phyloP scores from a whole-genome alignment of 2,113 vertebrate species.

The Tautogolabrus adspersus region DNA sequence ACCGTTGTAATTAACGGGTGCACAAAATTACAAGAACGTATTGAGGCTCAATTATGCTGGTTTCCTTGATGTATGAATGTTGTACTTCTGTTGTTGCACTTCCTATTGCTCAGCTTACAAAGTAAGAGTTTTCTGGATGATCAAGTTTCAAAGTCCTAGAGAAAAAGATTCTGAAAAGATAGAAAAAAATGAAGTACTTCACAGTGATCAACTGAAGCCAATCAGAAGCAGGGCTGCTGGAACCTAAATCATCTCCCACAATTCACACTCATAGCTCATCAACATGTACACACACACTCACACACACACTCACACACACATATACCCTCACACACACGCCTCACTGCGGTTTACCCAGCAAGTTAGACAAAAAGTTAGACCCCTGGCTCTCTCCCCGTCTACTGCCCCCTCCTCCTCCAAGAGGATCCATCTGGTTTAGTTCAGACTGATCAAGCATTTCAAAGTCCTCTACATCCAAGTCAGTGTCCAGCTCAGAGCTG shows the following conservation, averaged over 20 bases:
- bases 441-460: conserved; percentile 98
- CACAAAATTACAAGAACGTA: conserved; percentile 25
- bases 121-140: conserved; percentile 51
- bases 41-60: conserved; percentile 69
- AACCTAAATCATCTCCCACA: conserved; percentile 54
- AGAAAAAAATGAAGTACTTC: conserved; percentile 72
- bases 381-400: conserved; percentile 67
- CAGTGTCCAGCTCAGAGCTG: conserved; percentile 95
- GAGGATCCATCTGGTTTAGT: conserved; percentile 94
- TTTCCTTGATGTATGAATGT: conserved; percentile 44
- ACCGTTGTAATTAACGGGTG: conserved; percentile 25
- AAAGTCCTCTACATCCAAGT: conserved; percentile 95
- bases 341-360: conserved; percentile 85
- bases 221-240: conserved; percentile 65
- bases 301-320: conserved; percentile 10
- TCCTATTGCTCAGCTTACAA: conserved; percentile 84
- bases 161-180: conserved; percentile 37
- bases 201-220: conserved; percentile 83
- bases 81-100: conserved; percentile 34
- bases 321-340: conserved; percentile 13
- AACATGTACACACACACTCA: conserved; percentile 4
- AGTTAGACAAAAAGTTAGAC: conserved; percentile 83
- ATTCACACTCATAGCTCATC: conserved; percentile 40
- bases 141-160: conserved; percentile 20
- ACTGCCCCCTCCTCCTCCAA: conserved; percentile 82